Evolutionary conservation across 2,888 invertebrate species (phyloP).

Genomic region (Frankliniella fusca): DNA sequence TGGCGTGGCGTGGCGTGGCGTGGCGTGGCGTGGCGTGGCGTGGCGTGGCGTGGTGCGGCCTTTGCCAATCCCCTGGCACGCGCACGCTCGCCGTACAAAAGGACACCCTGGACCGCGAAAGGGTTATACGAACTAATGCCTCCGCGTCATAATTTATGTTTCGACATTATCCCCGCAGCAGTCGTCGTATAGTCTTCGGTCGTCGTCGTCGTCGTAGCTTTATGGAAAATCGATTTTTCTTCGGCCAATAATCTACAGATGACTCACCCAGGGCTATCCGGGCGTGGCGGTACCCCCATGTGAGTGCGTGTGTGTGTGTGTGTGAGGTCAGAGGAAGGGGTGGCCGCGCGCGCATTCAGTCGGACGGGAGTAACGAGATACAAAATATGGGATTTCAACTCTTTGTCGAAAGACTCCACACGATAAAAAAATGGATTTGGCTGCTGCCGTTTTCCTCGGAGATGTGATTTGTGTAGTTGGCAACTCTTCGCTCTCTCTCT

Average conservation of each 20-base stretch:
- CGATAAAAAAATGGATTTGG: slow-evolving; percentile 20
- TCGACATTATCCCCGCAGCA: slow-evolving; percentile 5
- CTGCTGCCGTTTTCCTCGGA: not conserved
- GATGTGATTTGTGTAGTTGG: not conserved
- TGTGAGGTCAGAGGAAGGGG: too few species aligned
- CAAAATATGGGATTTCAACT: slow-evolving; percentile 18
- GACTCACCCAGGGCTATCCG: not conserved
- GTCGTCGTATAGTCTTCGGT: too few species aligned
- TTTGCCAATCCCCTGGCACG: too few species aligned
- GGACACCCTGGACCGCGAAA: slow-evolving; percentile 18
- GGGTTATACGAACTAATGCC: slow-evolving; percentile 13
- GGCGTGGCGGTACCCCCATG: too few species aligned
- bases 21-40: too few species aligned
- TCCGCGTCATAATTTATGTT: slow-evolving; percentile 3
- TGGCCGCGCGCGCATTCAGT: too few species aligned
- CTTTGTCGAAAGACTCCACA: slow-evolving; percentile 2
- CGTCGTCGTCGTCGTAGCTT: not conserved
- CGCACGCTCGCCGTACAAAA: not conserved
- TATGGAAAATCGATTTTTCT: slow-evolving; percentile 26
- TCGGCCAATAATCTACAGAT: slow-evolving; percentile 22
- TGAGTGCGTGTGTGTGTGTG: too few species aligned
- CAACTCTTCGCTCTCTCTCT: not conserved
- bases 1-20: too few species aligned
- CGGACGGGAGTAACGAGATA: slow-evolving; percentile 10
- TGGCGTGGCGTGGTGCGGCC: too few species aligned